Percentiles rank a stretch among this genome's conserved stretches.
Conservation (phyloP, 2,113 vertebrate species). For the Procavia capensis region DNA sequence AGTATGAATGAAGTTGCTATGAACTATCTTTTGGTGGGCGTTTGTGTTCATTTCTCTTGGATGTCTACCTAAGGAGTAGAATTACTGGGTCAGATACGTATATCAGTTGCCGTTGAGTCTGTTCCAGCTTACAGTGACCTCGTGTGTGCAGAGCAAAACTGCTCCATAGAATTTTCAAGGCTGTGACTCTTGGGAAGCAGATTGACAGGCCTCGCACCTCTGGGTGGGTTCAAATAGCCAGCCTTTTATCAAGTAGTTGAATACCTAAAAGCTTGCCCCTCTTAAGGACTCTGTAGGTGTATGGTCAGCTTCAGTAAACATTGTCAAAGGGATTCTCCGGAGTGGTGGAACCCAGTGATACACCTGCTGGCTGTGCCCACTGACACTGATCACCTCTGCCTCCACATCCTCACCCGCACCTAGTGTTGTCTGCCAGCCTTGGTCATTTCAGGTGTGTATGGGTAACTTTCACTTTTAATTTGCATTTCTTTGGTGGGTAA, state of each 20-base stretch:
- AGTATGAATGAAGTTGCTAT: background rate
- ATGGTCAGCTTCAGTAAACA: background rate
- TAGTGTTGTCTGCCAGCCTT: constrained; percentile 3
- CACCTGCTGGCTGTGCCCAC: background rate
- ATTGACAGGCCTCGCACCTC: no score
- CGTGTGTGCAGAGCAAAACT: background rate
- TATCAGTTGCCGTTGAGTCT: background rate
- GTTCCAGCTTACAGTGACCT: background rate
- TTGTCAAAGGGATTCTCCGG: background rate
- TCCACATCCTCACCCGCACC: background rate
- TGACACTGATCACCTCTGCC: background rate
- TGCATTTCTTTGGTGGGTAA: constrained; percentile 1
- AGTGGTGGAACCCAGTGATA: background rate
- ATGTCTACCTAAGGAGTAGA: background rate
- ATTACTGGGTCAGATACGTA: background rate
- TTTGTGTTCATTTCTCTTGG: constrained; percentile 1
- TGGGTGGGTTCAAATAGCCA: background rate
- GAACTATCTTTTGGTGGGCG: background rate
- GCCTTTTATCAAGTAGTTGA: background rate
- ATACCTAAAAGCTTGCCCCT: background rate
- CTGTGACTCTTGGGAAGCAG: no score
- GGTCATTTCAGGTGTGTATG: background rate
- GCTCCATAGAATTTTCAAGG: background rate
- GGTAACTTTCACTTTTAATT: constrained; percentile 39
- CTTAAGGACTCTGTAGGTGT: background rate